These are phyloP conservation scores for Spatula versicolor DNA, from an alignment of 2,797 vertebrate genomes.

Conservation along the genomic window DNA sequence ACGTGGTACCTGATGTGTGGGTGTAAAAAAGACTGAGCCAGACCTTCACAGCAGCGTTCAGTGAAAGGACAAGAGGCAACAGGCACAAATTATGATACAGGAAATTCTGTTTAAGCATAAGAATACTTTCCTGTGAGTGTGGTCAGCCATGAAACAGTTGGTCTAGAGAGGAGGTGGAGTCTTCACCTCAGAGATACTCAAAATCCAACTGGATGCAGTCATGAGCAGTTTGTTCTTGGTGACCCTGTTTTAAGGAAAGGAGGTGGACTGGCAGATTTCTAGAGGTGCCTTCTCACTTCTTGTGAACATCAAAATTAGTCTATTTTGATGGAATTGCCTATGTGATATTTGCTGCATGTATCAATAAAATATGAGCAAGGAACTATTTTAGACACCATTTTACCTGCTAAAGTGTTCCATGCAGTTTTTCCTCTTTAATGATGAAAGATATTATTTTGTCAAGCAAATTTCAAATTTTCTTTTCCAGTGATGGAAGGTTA, in stretches of 20 bases:
- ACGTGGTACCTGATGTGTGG: neutral
- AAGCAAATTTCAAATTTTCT: neutral
- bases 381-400: neutral
- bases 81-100: neutral
- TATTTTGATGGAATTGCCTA: neutral
- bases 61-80: neutral
- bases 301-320: neutral
- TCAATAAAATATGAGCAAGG: neutral
- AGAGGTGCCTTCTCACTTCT: neutral
- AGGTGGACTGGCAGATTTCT: neutral
- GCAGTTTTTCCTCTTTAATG: neutral
- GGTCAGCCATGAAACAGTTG: neutral
- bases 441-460: neutral
- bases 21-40: neutral
- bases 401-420: neutral
- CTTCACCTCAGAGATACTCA: neutral
- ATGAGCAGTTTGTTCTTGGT: neutral
- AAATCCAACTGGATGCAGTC: fast-evolving
- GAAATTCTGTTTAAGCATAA: neutral
- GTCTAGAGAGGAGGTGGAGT: neutral
- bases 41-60: neutral
- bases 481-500: neutral
- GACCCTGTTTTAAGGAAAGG: neutral
- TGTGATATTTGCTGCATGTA: neutral
- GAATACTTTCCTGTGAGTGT: neutral